Evolutionary conservation across 2,888 invertebrate genomes (phyloP), one percentile per base, ranked within the genome.

Genomic region (Taphrorychus bicolor): DNA sequence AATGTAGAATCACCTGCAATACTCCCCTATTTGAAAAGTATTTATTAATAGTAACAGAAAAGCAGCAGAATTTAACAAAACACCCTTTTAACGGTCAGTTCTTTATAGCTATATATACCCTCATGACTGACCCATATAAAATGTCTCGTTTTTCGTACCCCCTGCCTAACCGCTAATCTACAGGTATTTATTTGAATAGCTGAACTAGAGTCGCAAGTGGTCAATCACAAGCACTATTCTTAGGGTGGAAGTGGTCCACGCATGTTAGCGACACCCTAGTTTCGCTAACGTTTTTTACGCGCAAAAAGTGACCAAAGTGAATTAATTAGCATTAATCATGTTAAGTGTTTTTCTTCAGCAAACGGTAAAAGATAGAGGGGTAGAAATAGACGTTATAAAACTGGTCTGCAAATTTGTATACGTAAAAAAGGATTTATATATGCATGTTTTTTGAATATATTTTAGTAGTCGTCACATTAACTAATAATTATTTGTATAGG

Each of bases 261-360:
- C 45, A 18, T 18, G 14, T 16, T 45, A 45, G 19, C n/a, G 41
- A 48, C 22, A 19, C 57, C 57, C 51, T 49, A 22, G 53, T 53
- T 65, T 65, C 48, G 53, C 59, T 32, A 65, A 65, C 65, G 65
- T 65, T 48, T 59, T 59, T 65, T 59, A 41, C 24, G 24, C 24
- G 53, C 45, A 53, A 65, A 51, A 65, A 59, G 42, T 53, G 32
- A 53, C 48, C 52, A 52, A 65, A 59, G 52, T 52, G 65, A 59
- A 65, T 65, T 59, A 59, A 65, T 65, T 65, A 65, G 19, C 53
- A 53, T 65, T 53, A 53, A 51, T 64, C 51, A 51, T 17, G 3
- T n/a, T 11, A 16, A 5, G 21, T 14, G 45, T 45, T 45, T 45
- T 45, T 45, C 45, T 17, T 14, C 17, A 16, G 5, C 45, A n/a